Evolutionary conservation across 2,888 invertebrate genomes (phyloP).

Genomic region (Esperia sulphurella): DNA sequence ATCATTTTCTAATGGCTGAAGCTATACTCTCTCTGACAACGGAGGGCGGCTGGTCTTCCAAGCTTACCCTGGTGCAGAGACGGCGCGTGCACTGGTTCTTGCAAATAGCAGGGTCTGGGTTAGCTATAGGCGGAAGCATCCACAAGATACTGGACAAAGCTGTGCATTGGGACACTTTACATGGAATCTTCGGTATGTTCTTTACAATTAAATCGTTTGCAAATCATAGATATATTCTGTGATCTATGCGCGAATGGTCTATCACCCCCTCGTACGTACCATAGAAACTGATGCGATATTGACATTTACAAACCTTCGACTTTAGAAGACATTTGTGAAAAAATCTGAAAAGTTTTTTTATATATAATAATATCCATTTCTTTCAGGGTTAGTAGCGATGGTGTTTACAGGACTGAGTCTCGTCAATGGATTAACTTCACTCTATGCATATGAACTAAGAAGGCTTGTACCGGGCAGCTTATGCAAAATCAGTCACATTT

Average conservation of each 20-base stretch:
- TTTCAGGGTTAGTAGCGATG: slow-evolving; percentile 31
- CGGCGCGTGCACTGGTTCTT: slow-evolving; percentile 53
- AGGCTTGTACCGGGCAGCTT: slow-evolving; percentile 22
- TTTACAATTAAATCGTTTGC: no score
- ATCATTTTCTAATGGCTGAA: slow-evolving; percentile 61
- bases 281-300: no score
- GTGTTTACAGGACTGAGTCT: slow-evolving; percentile 29
- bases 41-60: slow-evolving; percentile 51
- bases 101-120: slow-evolving; percentile 48
- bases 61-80: slow-evolving; percentile 48
- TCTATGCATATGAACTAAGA: slow-evolving; percentile 30
- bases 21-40: slow-evolving; percentile 51
- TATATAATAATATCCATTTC: neutral
- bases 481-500: slow-evolving; percentile 32
- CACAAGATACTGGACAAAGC: slow-evolving; percentile 42
- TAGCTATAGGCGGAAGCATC: slow-evolving; percentile 53
- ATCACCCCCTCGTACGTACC: no score
- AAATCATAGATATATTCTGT: no score
- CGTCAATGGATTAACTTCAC: slow-evolving; percentile 30
- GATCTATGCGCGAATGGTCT: no score
- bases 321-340: no score
- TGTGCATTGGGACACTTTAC: slow-evolving; percentile 43
- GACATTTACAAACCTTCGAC: no score
- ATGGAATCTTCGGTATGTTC: slow-evolving; percentile 47
- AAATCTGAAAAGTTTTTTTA: no score